Base-by-base conservation (phyloP, 1,140 invertebrate species). In the Anastrepha ludens region DNA sequence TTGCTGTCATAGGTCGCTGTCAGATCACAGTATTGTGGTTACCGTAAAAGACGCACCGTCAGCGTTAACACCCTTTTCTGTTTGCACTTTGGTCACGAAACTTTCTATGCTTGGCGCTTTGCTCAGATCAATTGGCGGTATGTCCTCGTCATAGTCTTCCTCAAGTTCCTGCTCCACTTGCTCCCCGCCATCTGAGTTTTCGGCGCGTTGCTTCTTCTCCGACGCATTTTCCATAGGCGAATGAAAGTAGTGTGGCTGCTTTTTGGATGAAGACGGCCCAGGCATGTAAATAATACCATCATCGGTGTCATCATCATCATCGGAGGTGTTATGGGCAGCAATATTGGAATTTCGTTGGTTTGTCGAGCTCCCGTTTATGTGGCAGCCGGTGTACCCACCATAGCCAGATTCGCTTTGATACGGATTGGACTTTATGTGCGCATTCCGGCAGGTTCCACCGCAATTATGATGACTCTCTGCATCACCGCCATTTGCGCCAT, bases 21-120 rank as follows among this genome's bases (percentile, higher is more conserved):
- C 44, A 87, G 89, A 93, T 93, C 92, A 93, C 92, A 93, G 91
- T 89, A 93, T 93, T 86, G 92, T 93, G n/a, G 92, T 93, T 88
- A 92, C 90, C 13, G 91, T 93, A 58, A 92, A 89, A 58, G 91
- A 89, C 81, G 90, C 88, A 39, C 92, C 92, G 44, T 93, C 91
- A 62, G 91, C 90, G 87, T 92, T 92, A 4, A 93, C 65, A 44
- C 88, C 89, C 62, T 90, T 88, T 74, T 92, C 91, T 39, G 91
- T 91, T 58, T 90, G 89, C 59, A 91, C 89, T 41, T 90, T 89
- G 13, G 89, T 89, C 41, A 65, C 86, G 74, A 93, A 91, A 64
- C 90, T 93, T 74, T 92, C 90, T 50, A 91, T 88, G 55, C 91
- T 92, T 39, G 90, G 89, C 67, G 88, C 89, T 88, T 91, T 92